Evolutionary conservation across 2,888 invertebrate species (phyloP).

Genomic region (Hypercompe scribonia): DNA sequence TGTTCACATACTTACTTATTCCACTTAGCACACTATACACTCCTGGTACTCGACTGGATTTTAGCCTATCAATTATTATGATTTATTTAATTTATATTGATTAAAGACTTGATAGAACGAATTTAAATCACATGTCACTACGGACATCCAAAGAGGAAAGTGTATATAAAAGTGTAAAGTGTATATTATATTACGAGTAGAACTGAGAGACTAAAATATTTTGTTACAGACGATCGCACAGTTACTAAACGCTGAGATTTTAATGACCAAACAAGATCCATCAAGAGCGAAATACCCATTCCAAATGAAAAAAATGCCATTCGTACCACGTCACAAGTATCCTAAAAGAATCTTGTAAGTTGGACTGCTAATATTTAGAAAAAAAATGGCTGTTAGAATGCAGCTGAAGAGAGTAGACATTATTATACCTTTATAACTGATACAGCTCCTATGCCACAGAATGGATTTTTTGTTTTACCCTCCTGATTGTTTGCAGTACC

Average conservation of each 20-base stretch:
- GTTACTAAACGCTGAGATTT: conserved; percentile 68
- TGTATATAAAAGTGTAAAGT: neutral
- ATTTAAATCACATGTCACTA: too few relatives aligned
- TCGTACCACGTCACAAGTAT: conserved; percentile 56
- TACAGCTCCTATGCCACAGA: neutral
- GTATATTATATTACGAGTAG: neutral
- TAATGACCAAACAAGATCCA: conserved; percentile 31
- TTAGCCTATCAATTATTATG: too few relatives aligned
- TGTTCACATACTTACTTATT: too few relatives aligned
- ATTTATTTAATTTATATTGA: too few relatives aligned
- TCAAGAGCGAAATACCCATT: conserved; percentile 52
- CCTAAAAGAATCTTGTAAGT: conserved; percentile 39
- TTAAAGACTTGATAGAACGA: too few relatives aligned
- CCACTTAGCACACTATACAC: too few relatives aligned
- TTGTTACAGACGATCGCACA: conserved; percentile 70
- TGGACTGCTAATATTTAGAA: neutral
- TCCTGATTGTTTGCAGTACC: neutral
- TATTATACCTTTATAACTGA: neutral
- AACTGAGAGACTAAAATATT: neutral
- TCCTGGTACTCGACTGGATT: too few relatives aligned
- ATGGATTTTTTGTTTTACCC: neutral
- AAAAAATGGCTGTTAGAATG: conserved; percentile 35
- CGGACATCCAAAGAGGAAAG: too few relatives aligned
- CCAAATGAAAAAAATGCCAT: conserved; percentile 59
- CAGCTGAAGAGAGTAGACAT: conserved; percentile 8